Conservation (phyloP, 2,113 vertebrate species). For the Chionodraco myersi region DNA sequence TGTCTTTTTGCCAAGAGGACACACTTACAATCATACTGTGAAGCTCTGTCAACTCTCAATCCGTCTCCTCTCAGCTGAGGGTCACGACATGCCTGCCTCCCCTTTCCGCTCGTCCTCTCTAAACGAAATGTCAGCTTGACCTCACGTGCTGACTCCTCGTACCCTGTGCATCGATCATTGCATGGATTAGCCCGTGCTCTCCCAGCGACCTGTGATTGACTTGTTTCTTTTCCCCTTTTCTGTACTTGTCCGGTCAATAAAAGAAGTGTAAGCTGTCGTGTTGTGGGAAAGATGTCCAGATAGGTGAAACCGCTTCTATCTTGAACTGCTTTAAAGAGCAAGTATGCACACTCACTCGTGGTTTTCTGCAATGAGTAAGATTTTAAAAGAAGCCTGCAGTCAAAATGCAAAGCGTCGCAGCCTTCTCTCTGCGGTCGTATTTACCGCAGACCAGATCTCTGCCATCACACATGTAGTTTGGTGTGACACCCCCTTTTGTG, state of each 20-base stretch:
- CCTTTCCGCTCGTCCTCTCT: conserved; percentile 17
- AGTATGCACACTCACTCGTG: conserved; percentile 4
- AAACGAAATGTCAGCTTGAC: conserved; percentile 71
- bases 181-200: conserved; percentile 43
- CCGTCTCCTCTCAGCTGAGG: conserved; percentile 43
- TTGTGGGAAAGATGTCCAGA: background rate
- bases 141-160: conserved; percentile 48
- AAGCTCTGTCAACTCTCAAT: conserved; percentile 60
- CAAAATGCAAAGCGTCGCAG: conserved; percentile 44
- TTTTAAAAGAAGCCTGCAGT: conserved; percentile 3
- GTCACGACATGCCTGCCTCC: conserved; percentile 19
- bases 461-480: conserved; percentile 56
- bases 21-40: conserved; percentile 10
- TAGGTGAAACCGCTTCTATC: conserved; percentile 22
- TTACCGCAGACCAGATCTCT: conserved; percentile 47
- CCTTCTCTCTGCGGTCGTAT: conserved; percentile 20
- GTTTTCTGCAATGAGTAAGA: conserved; percentile 12
- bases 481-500: conserved; percentile 66
- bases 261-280: background rate
- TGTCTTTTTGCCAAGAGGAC: conserved; percentile 27
- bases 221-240: conserved; percentile 33
- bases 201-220: conserved; percentile 36
- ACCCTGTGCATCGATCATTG: conserved; percentile 52
- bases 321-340: conserved; percentile 28
- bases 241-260: background rate